Percentiles rank a stretch among this genome's conserved stretches.
phyloP scores from a whole-genome alignment of 1,140 invertebrate species.

The Palaemon carinicauda region DNA sequence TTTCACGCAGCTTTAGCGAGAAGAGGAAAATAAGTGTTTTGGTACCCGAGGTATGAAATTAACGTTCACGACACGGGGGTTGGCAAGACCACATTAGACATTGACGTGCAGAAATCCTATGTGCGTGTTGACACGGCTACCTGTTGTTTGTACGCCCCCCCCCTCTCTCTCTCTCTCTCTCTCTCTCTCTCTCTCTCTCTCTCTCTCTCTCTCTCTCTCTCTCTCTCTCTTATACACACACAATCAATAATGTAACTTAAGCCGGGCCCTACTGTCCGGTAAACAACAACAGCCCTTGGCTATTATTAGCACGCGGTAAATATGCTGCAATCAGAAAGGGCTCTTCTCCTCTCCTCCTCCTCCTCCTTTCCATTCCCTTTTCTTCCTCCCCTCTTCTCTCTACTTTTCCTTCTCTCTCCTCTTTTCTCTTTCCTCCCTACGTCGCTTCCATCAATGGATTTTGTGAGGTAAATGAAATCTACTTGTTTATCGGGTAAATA shows the following conservation, averaged over 20 bases:
- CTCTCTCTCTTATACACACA: not conserved
- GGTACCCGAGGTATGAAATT: no score
- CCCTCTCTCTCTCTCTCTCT: not conserved
- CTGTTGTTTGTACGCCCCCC: not conserved
- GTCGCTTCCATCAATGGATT: not conserved
- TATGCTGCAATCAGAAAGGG: not conserved
- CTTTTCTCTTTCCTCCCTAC: not conserved
- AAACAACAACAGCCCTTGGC: no score
- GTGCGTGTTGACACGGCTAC: not conserved
- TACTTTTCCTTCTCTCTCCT: not conserved
- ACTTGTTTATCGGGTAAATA: no score
- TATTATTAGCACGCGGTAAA: no score
- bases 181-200: constrained; percentile 1
- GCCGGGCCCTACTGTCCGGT: no score
- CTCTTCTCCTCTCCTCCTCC: not conserved
- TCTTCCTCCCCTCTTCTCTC: not conserved
- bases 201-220: not conserved
- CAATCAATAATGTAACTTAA: no score
- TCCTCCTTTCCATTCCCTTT: not conserved
- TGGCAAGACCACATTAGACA: no score
- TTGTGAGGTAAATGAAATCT: not conserved
- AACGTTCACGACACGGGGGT: no score
- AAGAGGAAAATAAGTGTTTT: no score
- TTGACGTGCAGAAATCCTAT: no score
- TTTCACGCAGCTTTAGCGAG: no score